Conservation (phyloP, 2,888 invertebrate genomes). For the Drosophila imparisetae region DNA sequence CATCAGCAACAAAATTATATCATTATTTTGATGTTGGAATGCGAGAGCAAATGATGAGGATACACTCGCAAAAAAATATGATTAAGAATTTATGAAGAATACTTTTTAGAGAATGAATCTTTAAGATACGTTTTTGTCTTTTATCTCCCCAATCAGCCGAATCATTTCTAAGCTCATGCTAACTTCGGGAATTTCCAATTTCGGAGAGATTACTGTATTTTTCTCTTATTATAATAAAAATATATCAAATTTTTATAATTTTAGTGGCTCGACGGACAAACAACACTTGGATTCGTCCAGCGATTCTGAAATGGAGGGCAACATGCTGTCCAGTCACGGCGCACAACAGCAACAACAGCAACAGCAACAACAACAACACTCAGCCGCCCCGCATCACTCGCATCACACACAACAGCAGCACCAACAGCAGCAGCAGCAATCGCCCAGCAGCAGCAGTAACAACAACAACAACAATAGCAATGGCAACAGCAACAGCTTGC, state of each 20-base stretch:
- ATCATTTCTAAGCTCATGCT: not conserved
- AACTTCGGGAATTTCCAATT: not conserved
- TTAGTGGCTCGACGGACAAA: constrained; percentile 85
- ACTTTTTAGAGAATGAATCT: not conserved
- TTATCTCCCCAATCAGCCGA: not conserved
- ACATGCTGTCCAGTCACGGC: constrained; percentile 82
- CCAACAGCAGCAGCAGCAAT: constrained; percentile 56
- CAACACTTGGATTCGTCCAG: constrained; percentile 85
- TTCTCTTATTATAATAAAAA: not conserved
- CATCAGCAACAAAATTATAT: constrained; percentile 20
- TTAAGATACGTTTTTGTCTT: not conserved
- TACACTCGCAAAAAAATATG: not conserved
- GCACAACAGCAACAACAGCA: constrained; percentile 74
- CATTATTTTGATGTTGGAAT: not conserved
- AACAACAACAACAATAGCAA: constrained; percentile 65
- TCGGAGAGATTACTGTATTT: not conserved
- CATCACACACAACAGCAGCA: constrained; percentile 67
- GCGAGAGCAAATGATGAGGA: not conserved
- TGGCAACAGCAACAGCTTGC: constrained; percentile 64
- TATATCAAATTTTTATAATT: constrained; percentile 3
- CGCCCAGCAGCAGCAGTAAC: constrained; percentile 56
- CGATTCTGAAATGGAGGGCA: constrained; percentile 85
- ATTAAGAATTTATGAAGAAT: not conserved
- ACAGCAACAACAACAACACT: constrained; percentile 65
- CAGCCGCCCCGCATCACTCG: constrained; percentile 49